Base-by-base conservation (phyloP, 2,113 vertebrate genomes). In the Strigops habroptila region DNA sequence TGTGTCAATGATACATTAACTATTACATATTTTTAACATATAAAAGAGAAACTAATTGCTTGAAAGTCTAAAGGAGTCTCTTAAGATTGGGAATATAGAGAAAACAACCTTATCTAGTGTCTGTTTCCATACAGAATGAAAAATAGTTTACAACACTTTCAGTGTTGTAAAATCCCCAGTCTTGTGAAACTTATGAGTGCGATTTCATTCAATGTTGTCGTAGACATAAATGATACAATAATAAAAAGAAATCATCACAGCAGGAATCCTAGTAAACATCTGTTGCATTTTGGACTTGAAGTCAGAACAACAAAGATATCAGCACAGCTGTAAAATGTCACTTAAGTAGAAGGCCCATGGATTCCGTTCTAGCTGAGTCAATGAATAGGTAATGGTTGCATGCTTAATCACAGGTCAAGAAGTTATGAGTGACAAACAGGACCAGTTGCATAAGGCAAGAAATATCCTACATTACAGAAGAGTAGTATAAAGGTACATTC, bases 291-390 rank as follows among this genome's bases (percentile, higher is more conserved):
- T 65, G 74, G 81, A 93, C 63, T 89, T 63, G 23, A 93, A 82
- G 30, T 91, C 51, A 83, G 84, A 90, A 73, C 62, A 93, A 70
- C 31, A 60, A 71, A 82, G 90, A 86, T 86, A 96, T 49, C 27
- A 95, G 31, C 44, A 83, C 86, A 98, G 95, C 95, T 96, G 93
- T 51, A 88, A 93, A 88, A 94, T 86, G 62, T 91, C 91, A 90
- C 64, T 86, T 83, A 43, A 15, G 33, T 43, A 82, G 88, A 52
- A 87, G 64, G 39, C 33, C 59, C 18, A 35, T 30, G 80, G 89
- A 95, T 96, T 96, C 91, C 70, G 88, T 85, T 94, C 84, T 84
- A 70, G 6, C 28, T 96, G 94, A 97, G 80, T 97, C 95, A 91
- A 79, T 94, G 79, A 97, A 90, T 51, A 96, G 79, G 73, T 95